phyloP scores from a whole-genome alignment of 2,113 vertebrate genomes.

The Ciconia stormi region DNA sequence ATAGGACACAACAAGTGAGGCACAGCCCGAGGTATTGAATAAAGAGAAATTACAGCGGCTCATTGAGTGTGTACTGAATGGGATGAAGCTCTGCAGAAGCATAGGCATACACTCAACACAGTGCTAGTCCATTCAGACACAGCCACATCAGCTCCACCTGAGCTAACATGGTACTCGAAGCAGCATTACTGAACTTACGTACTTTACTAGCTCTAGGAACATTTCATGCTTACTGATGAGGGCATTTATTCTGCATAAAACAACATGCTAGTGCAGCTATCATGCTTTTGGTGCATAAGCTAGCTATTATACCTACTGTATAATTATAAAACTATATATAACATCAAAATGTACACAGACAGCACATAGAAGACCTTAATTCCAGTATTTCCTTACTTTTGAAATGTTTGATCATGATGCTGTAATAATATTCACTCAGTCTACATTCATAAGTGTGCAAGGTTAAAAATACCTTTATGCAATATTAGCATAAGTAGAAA shows the following conservation, averaged over 20 bases:
- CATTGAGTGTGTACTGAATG: neutral
- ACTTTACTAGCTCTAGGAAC: neutral
- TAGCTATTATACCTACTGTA: neutral
- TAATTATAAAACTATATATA: neutral
- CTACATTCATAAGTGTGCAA: neutral
- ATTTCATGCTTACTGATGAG: neutral
- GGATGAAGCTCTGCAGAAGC: neutral
- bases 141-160: neutral
- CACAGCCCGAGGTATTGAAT: neutral
- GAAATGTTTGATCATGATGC: neutral
- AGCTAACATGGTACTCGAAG: neutral
- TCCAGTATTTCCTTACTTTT: neutral
- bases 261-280: neutral
- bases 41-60: neutral
- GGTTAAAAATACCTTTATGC: neutral
- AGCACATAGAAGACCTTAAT: neutral
- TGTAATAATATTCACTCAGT: neutral
- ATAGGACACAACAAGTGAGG: neutral
- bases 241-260: neutral
- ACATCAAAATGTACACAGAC: neutral
- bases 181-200: neutral
- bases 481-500: neutral
- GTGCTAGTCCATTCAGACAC: neutral
- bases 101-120: neutral
- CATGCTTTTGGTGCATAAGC: neutral